Conservation (phyloP, 2,888 invertebrate genomes). For the Physocephala rufipes region DNA sequence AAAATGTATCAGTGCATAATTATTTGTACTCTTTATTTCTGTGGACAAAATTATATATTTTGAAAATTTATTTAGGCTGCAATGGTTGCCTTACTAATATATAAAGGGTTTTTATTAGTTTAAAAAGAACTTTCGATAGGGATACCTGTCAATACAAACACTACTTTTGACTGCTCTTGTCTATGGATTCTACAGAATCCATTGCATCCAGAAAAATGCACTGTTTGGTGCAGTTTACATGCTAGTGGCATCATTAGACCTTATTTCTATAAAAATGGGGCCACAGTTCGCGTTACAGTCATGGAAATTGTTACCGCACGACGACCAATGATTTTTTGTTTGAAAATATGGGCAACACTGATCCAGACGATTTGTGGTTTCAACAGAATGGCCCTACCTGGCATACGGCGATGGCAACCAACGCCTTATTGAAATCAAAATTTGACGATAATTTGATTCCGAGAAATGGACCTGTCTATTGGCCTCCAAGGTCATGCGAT, state of each 20-base stretch:
- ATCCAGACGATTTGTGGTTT: constrained; percentile 3
- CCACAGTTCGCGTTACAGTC: neutral
- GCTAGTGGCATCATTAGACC: neutral
- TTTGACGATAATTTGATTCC: constrained; percentile 10
- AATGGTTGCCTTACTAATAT: too few species aligned
- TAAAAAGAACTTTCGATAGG: too few species aligned
- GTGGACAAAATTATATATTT: too few species aligned
- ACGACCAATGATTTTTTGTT: neutral
- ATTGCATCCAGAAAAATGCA: neutral
- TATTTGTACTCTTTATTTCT: too few species aligned
- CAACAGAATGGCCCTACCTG: constrained; percentile 15
- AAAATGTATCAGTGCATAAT: too few species aligned
- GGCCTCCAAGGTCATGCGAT: constrained; percentile 23
- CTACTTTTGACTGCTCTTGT: too few species aligned
- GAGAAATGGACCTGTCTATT: constrained; percentile 23
- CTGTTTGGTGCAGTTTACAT: too few species aligned
- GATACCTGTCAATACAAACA: too few species aligned
- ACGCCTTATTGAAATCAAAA: constrained; percentile 1
- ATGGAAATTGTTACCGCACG: neutral
- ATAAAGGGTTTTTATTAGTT: neutral
- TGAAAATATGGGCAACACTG: too few species aligned
- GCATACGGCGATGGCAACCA: constrained; percentile 8
- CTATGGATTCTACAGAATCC: neutral
- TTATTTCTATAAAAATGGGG: neutral
- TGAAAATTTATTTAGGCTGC: too few species aligned